Evolutionary conservation across 2,113 vertebrate species (phyloP).

Genomic region (Sula dactylatra): DNA sequence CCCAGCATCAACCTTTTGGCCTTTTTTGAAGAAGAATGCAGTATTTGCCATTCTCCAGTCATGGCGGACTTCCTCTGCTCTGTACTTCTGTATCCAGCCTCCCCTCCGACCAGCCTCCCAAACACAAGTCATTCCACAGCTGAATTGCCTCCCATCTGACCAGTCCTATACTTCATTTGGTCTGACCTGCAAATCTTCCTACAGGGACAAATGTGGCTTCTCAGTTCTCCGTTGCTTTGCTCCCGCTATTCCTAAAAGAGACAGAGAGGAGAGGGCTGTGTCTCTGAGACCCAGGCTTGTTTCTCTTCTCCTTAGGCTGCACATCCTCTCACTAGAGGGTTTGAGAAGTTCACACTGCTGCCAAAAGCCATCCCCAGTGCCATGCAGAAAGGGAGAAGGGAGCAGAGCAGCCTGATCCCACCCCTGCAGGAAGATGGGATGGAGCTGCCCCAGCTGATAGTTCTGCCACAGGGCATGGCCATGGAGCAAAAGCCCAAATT

Average conservation of each 20-base stretch:
- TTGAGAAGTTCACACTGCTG: neutral
- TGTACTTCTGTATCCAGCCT: neutral
- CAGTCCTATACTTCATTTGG: neutral
- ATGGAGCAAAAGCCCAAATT: neutral
- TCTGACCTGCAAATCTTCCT: neutral
- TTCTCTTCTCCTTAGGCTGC: neutral
- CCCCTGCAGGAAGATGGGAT: neutral
- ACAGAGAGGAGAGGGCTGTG: neutral
- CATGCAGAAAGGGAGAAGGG: neutral
- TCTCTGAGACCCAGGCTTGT: neutral
- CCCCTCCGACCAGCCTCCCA: neutral
- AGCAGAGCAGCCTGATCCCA: neutral
- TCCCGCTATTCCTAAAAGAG: neutral
- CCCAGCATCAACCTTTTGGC: neutral
- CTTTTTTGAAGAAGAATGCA: neutral
- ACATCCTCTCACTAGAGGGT: neutral
- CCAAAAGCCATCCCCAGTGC: neutral
- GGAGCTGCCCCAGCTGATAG: neutral
- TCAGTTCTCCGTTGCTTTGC: neutral
- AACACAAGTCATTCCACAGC: neutral
- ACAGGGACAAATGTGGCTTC: neutral
- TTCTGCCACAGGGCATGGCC: neutral
- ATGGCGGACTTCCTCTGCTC: neutral
- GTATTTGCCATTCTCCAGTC: neutral
- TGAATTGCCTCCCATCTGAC: neutral